Base-by-base conservation (phyloP, 2,113 vertebrate species). In the Vulpes ferrilata region DNA sequence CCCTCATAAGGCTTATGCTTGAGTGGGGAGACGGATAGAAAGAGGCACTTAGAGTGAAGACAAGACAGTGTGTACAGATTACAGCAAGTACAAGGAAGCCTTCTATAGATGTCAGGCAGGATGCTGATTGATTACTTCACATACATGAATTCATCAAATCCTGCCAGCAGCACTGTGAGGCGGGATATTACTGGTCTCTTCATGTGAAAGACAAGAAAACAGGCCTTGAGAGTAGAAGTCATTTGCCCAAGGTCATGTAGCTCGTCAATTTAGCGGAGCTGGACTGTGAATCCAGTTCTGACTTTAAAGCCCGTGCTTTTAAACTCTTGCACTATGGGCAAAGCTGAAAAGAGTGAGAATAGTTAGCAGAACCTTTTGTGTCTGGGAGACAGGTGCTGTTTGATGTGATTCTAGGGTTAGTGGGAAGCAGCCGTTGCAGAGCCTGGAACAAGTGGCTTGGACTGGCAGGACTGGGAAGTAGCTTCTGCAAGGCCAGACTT, bases 161-260 rank as follows among this genome's bases (percentile, higher is more conserved):
- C 43, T 74, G 19, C 30, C 38, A 55, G 59, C 82, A 81, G 55
- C 83, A 53, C 20, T 22, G 0, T 38, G 60, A 92, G 32, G 53
- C 65, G 51, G 87, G 74, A 16, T 74, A n/a, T 87, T 16, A 65
- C 23, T 76, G 48, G 6, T 67, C 17, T 93, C 71, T 48, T 16
- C 38, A 6, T 32, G 51, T 59, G 67, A 22, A 16, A 67, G 78
- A n/a, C 35, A 27, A 80, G 43, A 78, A 92, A 94, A 25, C 90
- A 87, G 79, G 16, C 27, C 71, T 43, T 30, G 32, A 80, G 48
- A 35, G 65, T 53, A 71, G 82, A 88, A 79, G 27, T 32, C 35
- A 86, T 92, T 80, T 87, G 85, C 64, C 27, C 59, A 71, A 57
- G 87, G 92, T 88, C 90, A 92, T 53, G 3, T 48, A 43, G 32